Evolutionary conservation across 2,797 vertebrate genomes (phyloP).

Genomic region (Emys orbicularis): DNA sequence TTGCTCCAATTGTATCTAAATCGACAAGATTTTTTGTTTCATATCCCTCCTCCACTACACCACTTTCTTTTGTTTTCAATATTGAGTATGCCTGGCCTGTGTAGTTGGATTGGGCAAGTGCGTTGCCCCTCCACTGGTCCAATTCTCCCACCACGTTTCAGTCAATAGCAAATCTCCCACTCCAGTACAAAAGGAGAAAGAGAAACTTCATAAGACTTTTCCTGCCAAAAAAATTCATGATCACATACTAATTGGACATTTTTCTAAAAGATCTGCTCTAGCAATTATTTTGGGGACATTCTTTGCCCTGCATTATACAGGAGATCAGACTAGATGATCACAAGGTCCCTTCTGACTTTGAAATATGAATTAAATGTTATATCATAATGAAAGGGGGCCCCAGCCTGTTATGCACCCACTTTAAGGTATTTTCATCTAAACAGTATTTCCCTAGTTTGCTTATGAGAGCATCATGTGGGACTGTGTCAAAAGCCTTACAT

Average conservation of each 20-base stretch:
- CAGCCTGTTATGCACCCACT: not conserved
- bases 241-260: not conserved
- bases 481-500: not conserved
- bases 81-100: not conserved
- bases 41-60: not conserved
- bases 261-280: not conserved
- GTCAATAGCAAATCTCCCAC: not conserved
- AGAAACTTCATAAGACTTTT: not conserved
- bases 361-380: not conserved
- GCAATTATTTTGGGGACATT: not conserved
- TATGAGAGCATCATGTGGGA: not conserved
- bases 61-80: not conserved
- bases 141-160: conserved; percentile 13
- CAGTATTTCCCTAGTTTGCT: not conserved
- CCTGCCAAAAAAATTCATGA: not conserved
- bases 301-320: not conserved
- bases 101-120: not conserved
- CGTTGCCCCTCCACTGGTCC: not conserved
- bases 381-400: not conserved
- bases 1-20: not conserved
- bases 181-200: not conserved
- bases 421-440: not conserved
- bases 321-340: not conserved
- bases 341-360: not conserved
- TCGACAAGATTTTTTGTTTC: not conserved